Percentiles rank a stretch among this genome's conserved stretches.
phyloP scores from a whole-genome alignment of 2,888 invertebrate species.

The Argynnis bischoffii region DNA sequence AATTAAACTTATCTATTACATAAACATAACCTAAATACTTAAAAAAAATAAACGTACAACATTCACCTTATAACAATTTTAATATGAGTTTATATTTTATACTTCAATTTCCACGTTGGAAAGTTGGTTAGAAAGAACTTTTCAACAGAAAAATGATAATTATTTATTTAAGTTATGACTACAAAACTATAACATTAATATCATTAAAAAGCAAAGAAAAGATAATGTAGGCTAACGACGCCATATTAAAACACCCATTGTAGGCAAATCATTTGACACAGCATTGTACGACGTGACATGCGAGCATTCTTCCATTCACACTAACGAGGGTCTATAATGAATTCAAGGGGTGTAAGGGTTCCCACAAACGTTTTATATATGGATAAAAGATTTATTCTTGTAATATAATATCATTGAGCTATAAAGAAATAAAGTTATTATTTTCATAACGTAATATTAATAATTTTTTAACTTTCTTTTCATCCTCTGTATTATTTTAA shows the following conservation, averaged over 20 bases:
- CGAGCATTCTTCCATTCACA: conserved; percentile 26
- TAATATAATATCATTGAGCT: neutral
- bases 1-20: too few species aligned
- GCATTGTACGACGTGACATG: conserved; percentile 21
- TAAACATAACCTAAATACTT: too few species aligned
- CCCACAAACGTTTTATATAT: conserved; percentile 11
- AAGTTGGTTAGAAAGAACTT: too few species aligned
- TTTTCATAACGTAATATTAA: too few species aligned
- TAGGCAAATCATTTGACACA: conserved; percentile 26
- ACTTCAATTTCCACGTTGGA: too few species aligned
- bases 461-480: too few species aligned
- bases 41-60: too few species aligned
- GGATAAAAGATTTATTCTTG: neutral
- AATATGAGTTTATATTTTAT: too few species aligned
- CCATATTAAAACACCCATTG: conserved; percentile 24
- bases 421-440: neutral
- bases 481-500: too few species aligned
- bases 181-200: neutral
- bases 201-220: conserved; percentile 17
- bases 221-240: conserved; percentile 26
- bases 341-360: conserved; percentile 16
- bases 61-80: too few species aligned
- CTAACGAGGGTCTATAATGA: conserved; percentile 31
- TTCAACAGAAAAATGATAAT: too few species aligned
- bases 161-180: neutral